A percentile compares a stretch with the other conserved stretches of the same genome.
Evolutionary conservation across 2,888 invertebrate genomes (phyloP).

Genomic region (Poecilus cupreus): DNA sequence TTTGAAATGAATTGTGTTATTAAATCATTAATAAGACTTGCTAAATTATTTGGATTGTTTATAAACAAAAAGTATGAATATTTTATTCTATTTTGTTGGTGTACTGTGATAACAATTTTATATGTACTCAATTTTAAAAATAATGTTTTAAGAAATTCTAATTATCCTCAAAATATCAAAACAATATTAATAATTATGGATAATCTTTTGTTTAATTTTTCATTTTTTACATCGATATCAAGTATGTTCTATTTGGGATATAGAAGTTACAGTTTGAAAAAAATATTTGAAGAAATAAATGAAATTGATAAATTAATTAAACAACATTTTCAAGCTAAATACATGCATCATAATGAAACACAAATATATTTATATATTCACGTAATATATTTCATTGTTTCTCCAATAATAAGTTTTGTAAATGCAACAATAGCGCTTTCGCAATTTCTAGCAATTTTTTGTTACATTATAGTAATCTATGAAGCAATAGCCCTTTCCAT

Average conservation of each 20-base stretch:
- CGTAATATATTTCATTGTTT: too few species aligned
- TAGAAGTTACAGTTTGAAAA: not conserved
- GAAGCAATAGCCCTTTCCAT: too few species aligned
- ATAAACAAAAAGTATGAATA: not conserved
- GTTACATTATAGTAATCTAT: too few species aligned
- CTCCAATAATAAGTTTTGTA: too few species aligned
- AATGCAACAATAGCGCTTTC: too few species aligned
- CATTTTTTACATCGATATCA: not conserved
- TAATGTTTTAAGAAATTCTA: not conserved
- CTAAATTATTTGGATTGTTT: not conserved
- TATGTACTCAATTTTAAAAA: not conserved
- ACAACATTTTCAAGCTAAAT: not conserved
- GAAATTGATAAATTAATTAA: not conserved
- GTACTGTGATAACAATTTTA: not conserved
- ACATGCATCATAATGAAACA: too few species aligned
- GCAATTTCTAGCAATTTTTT: too few species aligned
- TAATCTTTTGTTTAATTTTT: not conserved
- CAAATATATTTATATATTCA: too few species aligned
- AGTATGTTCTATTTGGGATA: not conserved
- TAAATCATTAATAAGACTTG: not conserved
- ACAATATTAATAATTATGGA: not conserved
- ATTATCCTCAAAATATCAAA: not conserved
- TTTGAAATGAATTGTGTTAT: not conserved
- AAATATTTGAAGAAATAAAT: not conserved
- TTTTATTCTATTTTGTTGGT: not conserved